Evolutionary conservation across 2,113 vertebrate species (phyloP), one percentile per base, ranked within the genome.

Genomic region (Caranx ignobilis): DNA sequence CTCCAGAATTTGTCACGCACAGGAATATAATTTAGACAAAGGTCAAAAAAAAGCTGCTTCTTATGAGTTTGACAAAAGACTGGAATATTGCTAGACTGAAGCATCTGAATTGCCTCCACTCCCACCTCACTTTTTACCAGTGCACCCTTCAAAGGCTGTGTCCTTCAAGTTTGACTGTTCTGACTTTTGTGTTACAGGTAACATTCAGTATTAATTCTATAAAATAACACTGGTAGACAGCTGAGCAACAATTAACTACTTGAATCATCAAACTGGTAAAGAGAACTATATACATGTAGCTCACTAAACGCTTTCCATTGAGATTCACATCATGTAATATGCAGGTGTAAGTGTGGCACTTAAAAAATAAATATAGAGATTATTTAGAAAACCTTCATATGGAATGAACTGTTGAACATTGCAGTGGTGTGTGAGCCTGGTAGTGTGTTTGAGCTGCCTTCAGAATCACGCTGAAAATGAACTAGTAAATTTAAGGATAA

Each of bases 1-100:
- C 61, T 70, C n/a, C 41, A 48, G 16, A 77, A 74, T 68, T 80
- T 84, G 62, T 87, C 84, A 87, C 55, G 50, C 84, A 84, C 62
- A 60, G 43, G 48, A 34, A 18, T 3, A 0, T 11, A 48, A 52
- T 21, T 41, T 26, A 19, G 26, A 0, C 10, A 39, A 57, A 57
- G 47, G 35, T 5, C 19, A 34, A 45, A 66, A 31, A 13, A 19
- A 56, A 11, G 21, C 41, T 52, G 3, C 4, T 71, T 0, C 18
- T 26, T 15, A 16, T 11, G 18, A 12, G 16, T 67, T 52, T 50
- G 31, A 47, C 9, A 1, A 55, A 64, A 34, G 5, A 52, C 11
- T 70, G n/a, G 26, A 70, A 74, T 15, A 50, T 26, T 68, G n/a
- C 26, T 19, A 21, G 18, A n/a, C 35, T 11, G 2, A 43, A 8